Base-by-base conservation (phyloP, 2,888 invertebrate genomes). In the Perdita meconis region DNA sequence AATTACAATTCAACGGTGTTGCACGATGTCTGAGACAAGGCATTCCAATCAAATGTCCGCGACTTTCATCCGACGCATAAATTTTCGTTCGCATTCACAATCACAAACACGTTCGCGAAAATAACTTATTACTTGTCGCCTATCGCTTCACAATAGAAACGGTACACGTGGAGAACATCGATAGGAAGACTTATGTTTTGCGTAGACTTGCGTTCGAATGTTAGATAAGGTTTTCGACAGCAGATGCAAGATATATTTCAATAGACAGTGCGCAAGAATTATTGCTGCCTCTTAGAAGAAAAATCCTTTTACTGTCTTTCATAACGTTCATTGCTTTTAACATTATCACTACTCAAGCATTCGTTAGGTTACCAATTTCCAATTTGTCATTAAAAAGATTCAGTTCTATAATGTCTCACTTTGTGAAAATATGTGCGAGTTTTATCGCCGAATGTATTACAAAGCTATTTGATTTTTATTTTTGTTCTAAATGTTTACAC, bases 91-190 rank as follows among this genome's bases (percentile, higher is more conserved):
- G n/a, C 44, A 26, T 64, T 67, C 53, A 77, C 70, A 65, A 70
- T 77, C 56, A 66, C 61, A 63, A 47, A n/a, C 64, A 24, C 57
- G 50, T 56, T 53, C 50, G 70, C 30, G 70, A 66, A 71, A 71
- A 78, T 78, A 77, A 78, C 76, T 78, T 77, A 78, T 69, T 70
- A 76, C 76, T 69, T 76, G 76, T 76, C 69, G 60, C 69, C 74
- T 66, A 67, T 66, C 66, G 24, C 57, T 44, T 65, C 40, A 75
- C 75, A 75, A 72, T 75, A 72, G 75, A 59, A 64, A 34, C 55
- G 42, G 24, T 65, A 60, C 73, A 10, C 59, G 44, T 47, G 2
- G 6, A 55, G 65, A 72, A 72, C 75, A 72, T 72, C 65, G 73
- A 73, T 72, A 40, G 22, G 53, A 65, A 59, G 73, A 73, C 65